Evolutionary conservation across 2,797 vertebrate genomes (phyloP), one percentile per base, ranked within the genome.

Genomic region (Nothura maculosa): DNA sequence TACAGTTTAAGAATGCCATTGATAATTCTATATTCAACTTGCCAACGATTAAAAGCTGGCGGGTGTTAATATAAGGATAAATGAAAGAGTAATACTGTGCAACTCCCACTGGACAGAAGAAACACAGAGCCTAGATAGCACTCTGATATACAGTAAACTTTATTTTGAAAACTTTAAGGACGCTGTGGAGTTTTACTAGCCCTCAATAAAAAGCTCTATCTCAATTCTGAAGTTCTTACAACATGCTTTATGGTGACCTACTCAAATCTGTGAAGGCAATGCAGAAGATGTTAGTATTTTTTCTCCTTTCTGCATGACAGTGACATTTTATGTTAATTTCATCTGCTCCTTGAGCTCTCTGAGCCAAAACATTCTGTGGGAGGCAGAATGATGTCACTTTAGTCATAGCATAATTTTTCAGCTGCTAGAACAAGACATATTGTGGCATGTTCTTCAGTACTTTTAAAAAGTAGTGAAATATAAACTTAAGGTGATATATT

Each of bases 341-440:
- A 96, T 97, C 97, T 96, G 95, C 92, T 96, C 96, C 94, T 96
- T 97, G 92, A 97, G 96, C 94, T 97, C 89, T 93, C 87, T 90
- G 95, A 96, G 97, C 92, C 96, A 94, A 97, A 97, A 94, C 85
- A 95, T 97, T 98, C 97, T 97, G 97, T 98, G 94, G 96, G 97
- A 97, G 97, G 97, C 93, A 97, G 96, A 97, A 97, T 98, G 97
- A 98, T 97, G 96, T 98, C 97, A 98, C 95, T 97, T 96, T 87
- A 97, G 97, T 98, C 96, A 98, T 94, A 97, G 97, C 94, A 97
- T 95, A 97, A 97, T 95, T 97, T 96, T 97, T 97, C 97, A 97
- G 88, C 95, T 97, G 96, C 96, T 97, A 96, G 94, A 97, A 97
- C 96, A 96, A 98, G 97, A 98, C 97, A 97, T 98, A 98, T 98